Percentiles rank a stretch among this genome's conserved stretches.
Evolutionary conservation across 2,113 vertebrate species (phyloP).

Genomic region (Tupaia tana): DNA sequence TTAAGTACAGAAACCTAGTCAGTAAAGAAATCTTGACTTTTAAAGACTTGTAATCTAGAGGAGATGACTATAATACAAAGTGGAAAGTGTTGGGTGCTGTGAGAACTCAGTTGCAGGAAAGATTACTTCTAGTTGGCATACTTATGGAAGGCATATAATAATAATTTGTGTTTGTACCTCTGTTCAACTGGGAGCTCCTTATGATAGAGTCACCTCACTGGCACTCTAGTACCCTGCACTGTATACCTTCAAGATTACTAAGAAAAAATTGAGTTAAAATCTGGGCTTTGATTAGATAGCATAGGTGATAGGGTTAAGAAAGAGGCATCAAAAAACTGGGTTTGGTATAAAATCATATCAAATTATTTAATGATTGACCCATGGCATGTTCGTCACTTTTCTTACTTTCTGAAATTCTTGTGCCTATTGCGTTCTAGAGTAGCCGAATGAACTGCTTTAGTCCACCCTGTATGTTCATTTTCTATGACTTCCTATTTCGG

Average conservation of each 20-base stretch:
- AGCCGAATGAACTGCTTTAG: constrained; percentile 32
- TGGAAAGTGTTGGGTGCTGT: not conserved
- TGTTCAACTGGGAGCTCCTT: not conserved
- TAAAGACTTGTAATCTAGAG: constrained; percentile 7
- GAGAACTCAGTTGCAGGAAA: constrained; percentile 4
- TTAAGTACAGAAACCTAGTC: constrained; percentile 32
- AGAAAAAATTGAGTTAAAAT: constrained; percentile 53
- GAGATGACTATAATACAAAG: not conserved
- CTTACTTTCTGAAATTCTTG: constrained; percentile 53
- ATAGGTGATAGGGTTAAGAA: not conserved
- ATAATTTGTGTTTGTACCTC: not conserved
- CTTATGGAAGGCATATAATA: constrained; percentile 38
- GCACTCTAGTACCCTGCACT: not conserved
- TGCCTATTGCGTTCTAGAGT: not conserved
- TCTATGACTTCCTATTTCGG: constrained; percentile 64
- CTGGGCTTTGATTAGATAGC: not conserved
- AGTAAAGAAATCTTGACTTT: constrained; percentile 21
- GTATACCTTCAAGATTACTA: not conserved
- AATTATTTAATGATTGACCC: not conserved
- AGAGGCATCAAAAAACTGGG: not conserved
- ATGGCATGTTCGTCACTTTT: constrained; percentile 43
- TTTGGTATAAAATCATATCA: not conserved
- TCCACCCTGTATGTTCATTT: constrained; percentile 18
- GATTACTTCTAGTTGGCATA: not conserved
- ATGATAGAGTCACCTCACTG: not conserved